Percentiles rank a stretch among this genome's conserved stretches.
These are phyloP conservation scores for Kryptolebias ocellatus DNA, from an alignment of 2,797 vertebrate genomes.

Conservation along the genomic window DNA sequence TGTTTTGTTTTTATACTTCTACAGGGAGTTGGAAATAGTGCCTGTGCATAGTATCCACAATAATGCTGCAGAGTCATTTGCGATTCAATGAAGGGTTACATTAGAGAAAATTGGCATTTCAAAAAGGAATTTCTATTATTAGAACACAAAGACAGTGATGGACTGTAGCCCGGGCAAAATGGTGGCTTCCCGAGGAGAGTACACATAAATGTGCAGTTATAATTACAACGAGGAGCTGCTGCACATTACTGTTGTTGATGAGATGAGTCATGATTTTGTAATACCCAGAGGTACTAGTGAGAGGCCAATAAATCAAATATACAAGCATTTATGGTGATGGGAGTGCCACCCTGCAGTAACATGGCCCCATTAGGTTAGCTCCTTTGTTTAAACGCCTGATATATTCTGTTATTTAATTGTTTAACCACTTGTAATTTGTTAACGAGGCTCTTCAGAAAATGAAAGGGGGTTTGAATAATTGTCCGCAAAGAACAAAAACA, in stretches of 20 bases:
- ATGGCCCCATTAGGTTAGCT: constrained; percentile 9
- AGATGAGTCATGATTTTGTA: constrained; percentile 59
- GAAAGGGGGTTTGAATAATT: constrained; percentile 4
- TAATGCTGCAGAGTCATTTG: constrained; percentile 47
- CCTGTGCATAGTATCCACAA: constrained; percentile 31
- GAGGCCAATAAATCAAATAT: constrained; percentile 33
- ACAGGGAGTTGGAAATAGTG: constrained; percentile 31
- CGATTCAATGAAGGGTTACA: constrained; percentile 63
- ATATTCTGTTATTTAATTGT: constrained; percentile 6
- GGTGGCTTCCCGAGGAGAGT: constrained; percentile 17
- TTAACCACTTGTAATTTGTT: constrained; percentile 5
- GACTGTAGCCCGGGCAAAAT: constrained; percentile 26
- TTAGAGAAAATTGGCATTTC: constrained; percentile 58
- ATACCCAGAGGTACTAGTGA: constrained; percentile 49
- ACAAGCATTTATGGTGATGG: constrained; percentile 9
- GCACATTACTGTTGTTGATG: constrained; percentile 37
- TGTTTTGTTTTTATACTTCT: constrained; percentile 41
- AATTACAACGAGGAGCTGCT: constrained; percentile 10
- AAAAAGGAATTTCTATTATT: constrained; percentile 46
- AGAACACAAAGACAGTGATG: constrained; percentile 18
- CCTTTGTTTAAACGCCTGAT: constrained; percentile 15
- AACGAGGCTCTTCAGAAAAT: constrained; percentile 6
- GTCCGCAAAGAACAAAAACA: background rate
- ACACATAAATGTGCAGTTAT: constrained; percentile 9
- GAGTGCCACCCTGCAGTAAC: constrained; percentile 15